phyloP scores from a whole-genome alignment of 37 sponge, comb jelly and placozoan genomes.

The Theonella swinhoei region DNA sequence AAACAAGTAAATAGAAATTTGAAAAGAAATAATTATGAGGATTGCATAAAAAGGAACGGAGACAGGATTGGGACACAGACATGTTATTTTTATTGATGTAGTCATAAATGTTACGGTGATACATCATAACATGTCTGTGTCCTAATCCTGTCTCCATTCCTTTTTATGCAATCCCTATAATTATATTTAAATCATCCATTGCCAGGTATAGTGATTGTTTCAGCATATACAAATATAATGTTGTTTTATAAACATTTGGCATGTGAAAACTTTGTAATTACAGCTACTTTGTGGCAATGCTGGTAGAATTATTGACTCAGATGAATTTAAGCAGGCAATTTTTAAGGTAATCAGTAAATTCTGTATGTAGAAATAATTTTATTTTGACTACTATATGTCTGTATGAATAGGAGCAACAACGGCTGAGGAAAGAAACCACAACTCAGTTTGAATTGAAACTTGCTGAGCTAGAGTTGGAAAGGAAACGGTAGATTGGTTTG shows the following conservation, averaged over 20 bases:
- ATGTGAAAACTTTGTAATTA: background rate
- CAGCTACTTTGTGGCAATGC: slow-evolving; percentile 1
- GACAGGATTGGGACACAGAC: no score
- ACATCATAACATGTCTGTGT: no score
- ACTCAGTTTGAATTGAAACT: slow-evolving; percentile 27
- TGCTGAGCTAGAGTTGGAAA: slow-evolving; percentile 58
- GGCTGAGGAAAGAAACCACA: slow-evolving; percentile 42
- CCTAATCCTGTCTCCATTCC: no score
- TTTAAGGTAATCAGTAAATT: slow-evolving; percentile 36
- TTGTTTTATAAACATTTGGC: no score
- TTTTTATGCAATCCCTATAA: no score
- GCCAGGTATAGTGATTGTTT: background rate
- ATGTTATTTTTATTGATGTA: no score
- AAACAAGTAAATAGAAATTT: no score
- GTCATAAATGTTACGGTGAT: no score
- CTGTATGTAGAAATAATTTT: no score
- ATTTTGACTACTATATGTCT: background rate
- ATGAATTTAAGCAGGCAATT: slow-evolving; percentile 62
- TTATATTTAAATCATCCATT: background rate
- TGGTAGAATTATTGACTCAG: slow-evolving; percentile 24
- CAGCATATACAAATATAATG: background rate
- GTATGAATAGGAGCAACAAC: slow-evolving; percentile 36
- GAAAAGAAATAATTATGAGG: background rate
- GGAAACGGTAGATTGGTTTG: slow-evolving; percentile 40
- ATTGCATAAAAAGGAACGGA: no score